Percentiles rank a stretch among this genome's conserved stretches.
Evolutionary conservation across 2,888 invertebrate genomes (phyloP).

Genomic region (Mantis religiosa): DNA sequence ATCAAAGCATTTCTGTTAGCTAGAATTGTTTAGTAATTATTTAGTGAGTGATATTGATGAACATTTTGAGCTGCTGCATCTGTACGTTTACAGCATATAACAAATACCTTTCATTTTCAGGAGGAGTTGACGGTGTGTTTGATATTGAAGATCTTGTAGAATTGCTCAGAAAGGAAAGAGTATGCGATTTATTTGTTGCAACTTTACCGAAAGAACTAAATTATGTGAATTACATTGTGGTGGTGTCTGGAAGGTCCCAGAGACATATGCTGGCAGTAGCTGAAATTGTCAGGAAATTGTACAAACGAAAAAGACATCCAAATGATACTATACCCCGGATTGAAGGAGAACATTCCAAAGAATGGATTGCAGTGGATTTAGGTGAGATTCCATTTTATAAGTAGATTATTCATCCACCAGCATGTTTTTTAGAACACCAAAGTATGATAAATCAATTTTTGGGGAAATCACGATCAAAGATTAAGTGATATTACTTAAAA

Average conservation of each 20-base stretch:
- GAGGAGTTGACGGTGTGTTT: slow-evolving; percentile 78
- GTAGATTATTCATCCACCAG: not conserved
- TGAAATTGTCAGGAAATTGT: slow-evolving; percentile 70
- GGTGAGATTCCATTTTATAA: slow-evolving; percentile 50
- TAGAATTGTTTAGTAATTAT: too few species aligned
- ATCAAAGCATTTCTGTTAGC: too few species aligned
- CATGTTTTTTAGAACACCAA: too few species aligned
- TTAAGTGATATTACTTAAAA: too few species aligned
- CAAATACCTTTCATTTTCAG: slow-evolving; percentile 47
- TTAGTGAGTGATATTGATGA: too few species aligned
- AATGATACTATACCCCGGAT: slow-evolving; percentile 67
- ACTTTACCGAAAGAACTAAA: slow-evolving; percentile 66
- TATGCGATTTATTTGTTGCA: slow-evolving; percentile 75
- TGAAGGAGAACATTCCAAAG: slow-evolving; percentile 69
- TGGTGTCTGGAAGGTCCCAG: slow-evolving; percentile 70
- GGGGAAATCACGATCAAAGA: too few species aligned
- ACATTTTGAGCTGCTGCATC: too few species aligned
- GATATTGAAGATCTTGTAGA: slow-evolving; percentile 82
- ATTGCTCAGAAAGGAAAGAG: slow-evolving; percentile 71
- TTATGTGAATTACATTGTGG: slow-evolving; percentile 81
- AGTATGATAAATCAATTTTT: too few species aligned
- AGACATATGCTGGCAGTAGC: slow-evolving; percentile 72
- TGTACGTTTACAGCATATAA: too few species aligned
- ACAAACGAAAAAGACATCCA: slow-evolving; percentile 63
- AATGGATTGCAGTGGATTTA: slow-evolving; percentile 89